These are phyloP conservation scores for Petrocephalus schoutedeni DNA, from an alignment of 2,797 vertebrate species.

Conservation along the genomic window DNA sequence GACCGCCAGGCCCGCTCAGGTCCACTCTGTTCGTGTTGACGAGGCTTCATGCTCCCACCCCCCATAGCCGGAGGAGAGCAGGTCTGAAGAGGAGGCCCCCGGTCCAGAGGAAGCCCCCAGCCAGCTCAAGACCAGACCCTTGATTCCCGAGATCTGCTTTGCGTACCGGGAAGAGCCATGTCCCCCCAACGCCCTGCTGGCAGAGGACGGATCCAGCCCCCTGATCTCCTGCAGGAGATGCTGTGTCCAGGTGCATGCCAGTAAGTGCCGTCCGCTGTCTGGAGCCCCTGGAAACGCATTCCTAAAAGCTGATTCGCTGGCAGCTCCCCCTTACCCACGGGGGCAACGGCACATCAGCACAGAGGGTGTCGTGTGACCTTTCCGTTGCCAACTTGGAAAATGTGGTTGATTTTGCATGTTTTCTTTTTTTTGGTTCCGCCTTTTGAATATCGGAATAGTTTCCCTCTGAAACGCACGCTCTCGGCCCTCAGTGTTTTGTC, in stretches of 20 bases:
- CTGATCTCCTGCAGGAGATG: conserved; percentile 83
- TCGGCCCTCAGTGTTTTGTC: neutral
- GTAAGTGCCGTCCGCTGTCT: conserved; percentile 62
- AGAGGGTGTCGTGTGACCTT: neutral
- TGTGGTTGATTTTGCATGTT: neutral
- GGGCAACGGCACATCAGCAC: neutral
- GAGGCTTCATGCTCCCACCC: neutral
- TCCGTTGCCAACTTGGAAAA: neutral
- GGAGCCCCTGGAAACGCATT: neutral
- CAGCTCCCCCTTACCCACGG: neutral
- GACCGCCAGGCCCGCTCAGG: neutral
- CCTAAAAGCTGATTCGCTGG: neutral
- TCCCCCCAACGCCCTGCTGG: conserved; percentile 77
- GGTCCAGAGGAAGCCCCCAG: neutral
- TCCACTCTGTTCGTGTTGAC: neutral
- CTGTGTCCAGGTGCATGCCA: conserved; percentile 85
- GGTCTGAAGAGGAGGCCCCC: conserved; percentile 25
- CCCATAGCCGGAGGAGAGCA: conserved; percentile 68
- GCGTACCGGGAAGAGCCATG: conserved; percentile 84
- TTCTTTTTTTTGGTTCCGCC: neutral
- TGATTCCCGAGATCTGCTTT: conserved; percentile 95
- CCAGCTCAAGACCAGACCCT: conserved; percentile 71
- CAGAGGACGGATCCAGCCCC: conserved; percentile 87
- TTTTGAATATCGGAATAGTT: neutral
- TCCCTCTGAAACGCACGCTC: neutral